Percentiles rank a stretch among this genome's conserved stretches.
Conservation (phyloP, 2,113 vertebrate genomes). For the Rhinopomastus cyanomelas region DNA sequence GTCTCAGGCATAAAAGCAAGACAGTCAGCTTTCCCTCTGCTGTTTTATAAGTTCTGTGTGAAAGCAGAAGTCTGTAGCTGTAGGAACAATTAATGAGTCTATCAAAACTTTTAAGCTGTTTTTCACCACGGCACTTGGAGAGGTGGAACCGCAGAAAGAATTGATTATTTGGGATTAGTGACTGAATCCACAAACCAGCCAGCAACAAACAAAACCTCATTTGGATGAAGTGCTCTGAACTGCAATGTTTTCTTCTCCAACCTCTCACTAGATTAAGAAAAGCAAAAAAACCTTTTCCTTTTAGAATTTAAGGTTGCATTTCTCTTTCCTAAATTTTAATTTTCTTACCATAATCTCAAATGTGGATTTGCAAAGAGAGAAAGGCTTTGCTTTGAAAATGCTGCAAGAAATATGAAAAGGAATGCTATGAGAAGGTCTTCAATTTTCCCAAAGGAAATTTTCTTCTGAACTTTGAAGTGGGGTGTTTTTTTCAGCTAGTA, state of each 20-base stretch:
- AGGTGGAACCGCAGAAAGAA: neutral
- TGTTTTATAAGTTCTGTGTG: neutral
- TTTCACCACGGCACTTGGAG: neutral
- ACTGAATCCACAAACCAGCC: neutral
- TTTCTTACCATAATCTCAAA: neutral
- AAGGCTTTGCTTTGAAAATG: neutral
- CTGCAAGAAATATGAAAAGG: neutral
- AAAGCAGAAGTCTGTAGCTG: neutral
- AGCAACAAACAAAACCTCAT: neutral
- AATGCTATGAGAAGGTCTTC: neutral
- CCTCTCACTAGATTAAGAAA: neutral
- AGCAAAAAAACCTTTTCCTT: neutral
- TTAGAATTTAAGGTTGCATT: neutral
- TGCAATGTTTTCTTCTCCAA: neutral
- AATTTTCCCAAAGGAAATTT: neutral
- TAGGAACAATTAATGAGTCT: neutral
- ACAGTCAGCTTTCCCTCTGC: neutral
- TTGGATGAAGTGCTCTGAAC: neutral
- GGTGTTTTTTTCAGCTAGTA: neutral
- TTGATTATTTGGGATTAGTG: neutral
- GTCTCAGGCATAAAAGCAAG: neutral
- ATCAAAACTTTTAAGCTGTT: neutral
- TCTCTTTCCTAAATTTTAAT: neutral
- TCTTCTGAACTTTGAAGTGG: neutral
- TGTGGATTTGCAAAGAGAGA: neutral